Conservation (phyloP, 2,797 vertebrate genomes). For the Dipus sagitta region DNA sequence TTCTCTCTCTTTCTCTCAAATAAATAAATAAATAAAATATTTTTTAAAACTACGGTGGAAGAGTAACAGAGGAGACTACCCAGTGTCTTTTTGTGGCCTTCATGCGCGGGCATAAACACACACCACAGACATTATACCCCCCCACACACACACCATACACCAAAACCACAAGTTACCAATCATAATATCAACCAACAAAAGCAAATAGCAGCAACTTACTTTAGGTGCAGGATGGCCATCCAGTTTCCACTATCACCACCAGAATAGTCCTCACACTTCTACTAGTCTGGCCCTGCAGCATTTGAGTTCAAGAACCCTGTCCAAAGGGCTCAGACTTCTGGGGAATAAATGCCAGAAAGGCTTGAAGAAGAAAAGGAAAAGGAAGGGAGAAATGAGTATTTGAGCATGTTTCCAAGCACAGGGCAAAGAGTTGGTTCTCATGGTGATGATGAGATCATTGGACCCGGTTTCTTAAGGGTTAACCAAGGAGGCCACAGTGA, state of each 20-base stretch:
- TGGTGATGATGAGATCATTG: neutral
- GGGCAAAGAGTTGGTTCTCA: neutral
- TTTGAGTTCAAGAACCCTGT: neutral
- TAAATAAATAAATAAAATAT: too few species aligned
- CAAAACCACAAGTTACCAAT: neutral
- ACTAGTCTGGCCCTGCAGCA: neutral
- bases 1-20: too few species aligned
- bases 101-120: too few species aligned
- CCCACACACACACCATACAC: too few species aligned
- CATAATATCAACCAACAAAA: neutral
- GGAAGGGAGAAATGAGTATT: neutral
- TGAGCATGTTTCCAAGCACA: neutral
- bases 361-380: neutral
- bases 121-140: too few species aligned
- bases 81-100: too few species aligned
- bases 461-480: slow-evolving; percentile 57
- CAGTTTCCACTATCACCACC: rapidly evolving
- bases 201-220: neutral
- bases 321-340: neutral
- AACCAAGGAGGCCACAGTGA: neutral
- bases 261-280: too few species aligned
- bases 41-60: too few species aligned
- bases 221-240: neutral
- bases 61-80: too few species aligned
- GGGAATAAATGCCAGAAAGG: neutral